Conservation (phyloP, 2,113 vertebrate species). For the Procapra przewalskii region DNA sequence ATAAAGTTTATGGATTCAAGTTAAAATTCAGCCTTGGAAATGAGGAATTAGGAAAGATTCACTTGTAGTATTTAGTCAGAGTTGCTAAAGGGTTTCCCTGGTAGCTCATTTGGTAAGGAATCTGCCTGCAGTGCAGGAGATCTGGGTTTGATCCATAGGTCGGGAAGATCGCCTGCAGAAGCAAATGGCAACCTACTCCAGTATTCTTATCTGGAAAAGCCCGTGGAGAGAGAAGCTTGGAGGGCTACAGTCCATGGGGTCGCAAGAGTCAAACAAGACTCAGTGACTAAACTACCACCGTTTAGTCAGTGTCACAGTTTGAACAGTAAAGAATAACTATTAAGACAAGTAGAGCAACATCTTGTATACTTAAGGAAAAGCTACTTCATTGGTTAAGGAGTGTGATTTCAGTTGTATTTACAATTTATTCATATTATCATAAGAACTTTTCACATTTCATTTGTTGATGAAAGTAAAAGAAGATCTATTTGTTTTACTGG, state of each 20-base stretch:
- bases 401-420: conserved; percentile 9
- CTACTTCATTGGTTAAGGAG: not conserved
- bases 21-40: not conserved
- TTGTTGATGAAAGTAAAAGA: not conserved
- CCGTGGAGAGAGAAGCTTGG: not conserved
- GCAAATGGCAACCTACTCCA: not conserved
- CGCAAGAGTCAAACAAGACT: not conserved
- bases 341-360: conserved; percentile 12
- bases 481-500: not conserved
- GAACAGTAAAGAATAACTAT: conserved; percentile 18
- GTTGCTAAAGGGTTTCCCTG: not conserved
- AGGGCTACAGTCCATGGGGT: not conserved
- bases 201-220: not conserved
- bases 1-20: not conserved
- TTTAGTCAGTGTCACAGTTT: not conserved
- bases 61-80: not conserved
- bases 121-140: not conserved
- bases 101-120: not conserved
- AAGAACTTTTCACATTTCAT: not conserved
- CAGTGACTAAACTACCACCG: not conserved
- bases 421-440: not conserved
- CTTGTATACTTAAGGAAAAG: not conserved
- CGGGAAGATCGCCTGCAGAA: not conserved
- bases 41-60: not conserved
- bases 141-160: not conserved